Evolutionary conservation across 2,888 invertebrate species (phyloP), one percentile per base, ranked within the genome.

Genomic region (Yponomeuta malinellus): DNA sequence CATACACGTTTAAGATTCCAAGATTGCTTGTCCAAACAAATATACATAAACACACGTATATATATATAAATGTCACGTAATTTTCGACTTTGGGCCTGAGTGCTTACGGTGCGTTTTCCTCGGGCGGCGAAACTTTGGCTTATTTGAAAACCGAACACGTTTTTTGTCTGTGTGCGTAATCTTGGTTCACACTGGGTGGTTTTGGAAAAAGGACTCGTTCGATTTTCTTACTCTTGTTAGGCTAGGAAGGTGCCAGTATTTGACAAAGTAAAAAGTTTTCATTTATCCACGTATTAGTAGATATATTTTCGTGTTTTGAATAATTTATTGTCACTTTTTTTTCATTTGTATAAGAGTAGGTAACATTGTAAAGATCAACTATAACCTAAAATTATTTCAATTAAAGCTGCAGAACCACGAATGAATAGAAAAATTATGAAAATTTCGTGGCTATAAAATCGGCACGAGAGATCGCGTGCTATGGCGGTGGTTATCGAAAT

Each of bases 81-180:
- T 37, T 69, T 63, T 48, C 10, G 48, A 74, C 76, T 74, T 71
- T 76, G 75, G 48, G 0, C 0, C 0, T 2, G 48, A 12, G 59
- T 2, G 0, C 0, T 8, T 78, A 80, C 73, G 73, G 76, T 74
- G 72, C 12, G 72, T 71, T 74, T 77, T 74, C 3, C 15, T 48
- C 69, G 15, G 71, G 71, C 63, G 70, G 2, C 52, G 8, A 63
- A 64, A 73, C 74, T 74, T 73, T 74, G 78, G 79, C 80, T 81
- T 81, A 83, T 83, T 81, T 81, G 82, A 81, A 82, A 80, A 81
- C 78, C 78, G 79, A 78, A 81, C 78, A 77, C 74, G 73, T 71
- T 74, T 43, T 70, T 72, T 77, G 72, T 73, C 74, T 79, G 84
- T 84, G 81, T 81, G 83, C 76, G 79, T 79, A 74, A 75, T 70